phyloP scores from a whole-genome alignment of 2,888 invertebrate species.

The Girardia tigrina region DNA sequence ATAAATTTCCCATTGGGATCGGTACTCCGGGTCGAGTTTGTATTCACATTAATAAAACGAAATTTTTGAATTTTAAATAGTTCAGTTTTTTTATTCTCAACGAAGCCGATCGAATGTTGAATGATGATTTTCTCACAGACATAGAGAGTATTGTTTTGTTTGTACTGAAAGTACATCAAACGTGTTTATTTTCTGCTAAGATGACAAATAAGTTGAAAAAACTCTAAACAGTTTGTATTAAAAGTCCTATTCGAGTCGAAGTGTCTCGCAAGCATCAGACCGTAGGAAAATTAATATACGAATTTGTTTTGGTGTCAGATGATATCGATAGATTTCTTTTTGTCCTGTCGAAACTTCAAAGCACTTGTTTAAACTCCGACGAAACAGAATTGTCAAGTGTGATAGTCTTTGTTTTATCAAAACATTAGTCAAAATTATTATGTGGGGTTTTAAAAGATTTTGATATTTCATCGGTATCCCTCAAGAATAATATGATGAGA shows the following conservation, averaged over 20 bases:
- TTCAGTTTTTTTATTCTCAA: conserved; percentile 54
- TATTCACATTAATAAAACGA: conserved; percentile 61
- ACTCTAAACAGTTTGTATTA: background rate
- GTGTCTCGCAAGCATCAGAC: conserved; percentile 1
- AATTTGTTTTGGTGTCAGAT: background rate
- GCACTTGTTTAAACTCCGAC: background rate
- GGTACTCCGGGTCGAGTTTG: conserved; percentile 86
- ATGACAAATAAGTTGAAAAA: conserved; percentile 65
- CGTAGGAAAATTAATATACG: background rate
- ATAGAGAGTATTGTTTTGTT: conserved; percentile 51
- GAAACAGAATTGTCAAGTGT: no score
- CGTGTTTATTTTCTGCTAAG: conserved; percentile 89
- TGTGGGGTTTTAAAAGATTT: no score
- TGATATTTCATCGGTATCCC: no score
- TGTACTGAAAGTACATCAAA: conserved; percentile 75
- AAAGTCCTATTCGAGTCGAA: background rate
- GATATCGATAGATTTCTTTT: background rate
- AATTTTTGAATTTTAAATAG: conserved; percentile 63
- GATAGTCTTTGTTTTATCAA: no score
- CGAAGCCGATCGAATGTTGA: conserved; percentile 92
- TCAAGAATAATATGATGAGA: background rate
- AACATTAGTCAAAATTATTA: no score
- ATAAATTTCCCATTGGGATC: conserved; percentile 83
- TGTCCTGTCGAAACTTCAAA: background rate
- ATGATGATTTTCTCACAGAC: conserved; percentile 97